Evolutionary conservation across 1,140 invertebrate species (phyloP).

Genomic region (Branchinecta lynchi): DNA sequence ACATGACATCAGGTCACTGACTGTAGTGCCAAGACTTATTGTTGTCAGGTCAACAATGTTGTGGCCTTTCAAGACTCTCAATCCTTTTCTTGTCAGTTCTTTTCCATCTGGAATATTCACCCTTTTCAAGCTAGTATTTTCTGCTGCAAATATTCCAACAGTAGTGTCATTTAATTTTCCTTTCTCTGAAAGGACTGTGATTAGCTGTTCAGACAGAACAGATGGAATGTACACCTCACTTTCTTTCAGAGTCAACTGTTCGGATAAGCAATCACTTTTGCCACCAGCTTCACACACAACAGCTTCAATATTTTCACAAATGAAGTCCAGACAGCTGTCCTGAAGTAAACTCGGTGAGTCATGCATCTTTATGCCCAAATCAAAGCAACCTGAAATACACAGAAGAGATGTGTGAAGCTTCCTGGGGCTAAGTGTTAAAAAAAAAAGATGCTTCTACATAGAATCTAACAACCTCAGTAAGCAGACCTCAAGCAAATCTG

Average conservation of each 20-base stretch:
- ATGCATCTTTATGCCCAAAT: constrained; percentile 35
- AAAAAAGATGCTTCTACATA: no score
- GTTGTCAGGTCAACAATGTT: constrained; percentile 47
- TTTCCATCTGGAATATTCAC: constrained; percentile 33
- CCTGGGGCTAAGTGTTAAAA: no score
- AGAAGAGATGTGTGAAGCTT: no score
- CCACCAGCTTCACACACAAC: not conserved
- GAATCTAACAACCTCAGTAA: no score
- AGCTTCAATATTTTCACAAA: constrained; percentile 47
- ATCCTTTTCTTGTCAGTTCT: constrained; percentile 41
- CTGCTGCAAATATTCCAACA: constrained; percentile 46
- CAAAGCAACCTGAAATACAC: no score
- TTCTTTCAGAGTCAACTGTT: constrained; percentile 43
- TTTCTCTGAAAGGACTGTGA: constrained; percentile 45
- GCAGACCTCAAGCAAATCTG: no score
- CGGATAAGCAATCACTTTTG: constrained; percentile 23
- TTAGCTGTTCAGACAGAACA: constrained; percentile 47
- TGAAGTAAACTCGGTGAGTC: constrained; percentile 45
- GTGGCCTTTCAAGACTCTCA: constrained; percentile 47
- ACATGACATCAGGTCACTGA: constrained; percentile 50
- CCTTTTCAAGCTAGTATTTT: constrained; percentile 43
- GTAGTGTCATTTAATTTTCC: constrained; percentile 46
- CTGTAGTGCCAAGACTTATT: constrained; percentile 42
- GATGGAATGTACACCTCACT: constrained; percentile 47
- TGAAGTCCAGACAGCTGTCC: constrained; percentile 48